A percentile compares a stretch with the other conserved stretches of the same genome.
These are phyloP conservation scores for Gryllus bimaculatus DNA, from an alignment of 1,140 invertebrate species.

Conservation along the genomic window DNA sequence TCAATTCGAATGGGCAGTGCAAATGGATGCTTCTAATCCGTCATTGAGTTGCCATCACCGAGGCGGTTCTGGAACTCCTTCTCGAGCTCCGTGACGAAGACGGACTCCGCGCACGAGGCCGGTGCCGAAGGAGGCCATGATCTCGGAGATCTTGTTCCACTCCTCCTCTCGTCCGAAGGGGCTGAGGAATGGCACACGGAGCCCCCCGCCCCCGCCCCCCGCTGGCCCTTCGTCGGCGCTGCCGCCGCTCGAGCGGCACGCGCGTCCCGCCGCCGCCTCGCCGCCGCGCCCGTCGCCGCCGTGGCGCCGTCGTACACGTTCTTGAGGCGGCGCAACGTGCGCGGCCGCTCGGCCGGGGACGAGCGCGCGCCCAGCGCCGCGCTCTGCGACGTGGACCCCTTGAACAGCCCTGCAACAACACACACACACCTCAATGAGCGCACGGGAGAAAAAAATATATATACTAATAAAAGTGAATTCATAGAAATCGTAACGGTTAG, in stretches of 20 bases:
- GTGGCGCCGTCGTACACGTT: constrained; percentile 38
- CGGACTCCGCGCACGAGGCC: constrained; percentile 66
- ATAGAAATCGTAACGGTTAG: no score
- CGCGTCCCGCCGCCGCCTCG: constrained; percentile 32
- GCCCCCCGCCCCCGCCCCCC: constrained; percentile 29
- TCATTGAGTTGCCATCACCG: constrained; percentile 33
- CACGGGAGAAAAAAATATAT: no score
- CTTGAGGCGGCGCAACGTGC: constrained; percentile 56
- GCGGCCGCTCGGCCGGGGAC: constrained; percentile 56
- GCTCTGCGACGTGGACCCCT: constrained; percentile 55
- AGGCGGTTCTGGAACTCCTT: constrained; percentile 66
- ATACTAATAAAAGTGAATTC: no score
- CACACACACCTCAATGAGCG: background rate
- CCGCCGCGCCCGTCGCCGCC: constrained; percentile 9
- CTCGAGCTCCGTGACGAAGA: constrained; percentile 73
- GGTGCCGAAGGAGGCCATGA: constrained; percentile 84
- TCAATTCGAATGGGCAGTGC: no score
- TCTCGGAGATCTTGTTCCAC: constrained; percentile 90
- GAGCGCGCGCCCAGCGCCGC: constrained; percentile 39
- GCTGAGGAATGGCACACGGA: constrained; percentile 52
- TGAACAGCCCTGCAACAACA: constrained; percentile 54
- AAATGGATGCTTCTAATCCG: no score
- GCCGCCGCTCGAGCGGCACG: constrained; percentile 14
- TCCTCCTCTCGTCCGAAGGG: constrained; percentile 87
- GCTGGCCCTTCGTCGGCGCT: constrained; percentile 7